Conservation (phyloP, 2,113 vertebrate species). For the Anarrhichthys ocellatus region DNA sequence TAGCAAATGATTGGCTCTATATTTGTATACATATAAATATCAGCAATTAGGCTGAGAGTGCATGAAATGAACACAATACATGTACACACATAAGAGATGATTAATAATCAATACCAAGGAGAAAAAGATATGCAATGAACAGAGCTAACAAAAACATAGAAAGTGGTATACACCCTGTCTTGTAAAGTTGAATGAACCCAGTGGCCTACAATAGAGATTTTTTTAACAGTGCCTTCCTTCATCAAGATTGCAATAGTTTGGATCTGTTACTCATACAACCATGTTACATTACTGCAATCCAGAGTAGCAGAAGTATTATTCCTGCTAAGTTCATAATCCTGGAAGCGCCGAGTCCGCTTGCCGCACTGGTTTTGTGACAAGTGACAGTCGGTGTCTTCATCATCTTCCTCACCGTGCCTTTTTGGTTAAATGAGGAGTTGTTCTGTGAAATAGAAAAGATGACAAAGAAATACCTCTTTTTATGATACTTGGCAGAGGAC, state of each 20-base stretch:
- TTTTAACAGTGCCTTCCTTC: background rate
- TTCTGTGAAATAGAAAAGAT: conserved; percentile 38
- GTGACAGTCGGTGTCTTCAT: conserved; percentile 35
- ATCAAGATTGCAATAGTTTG: background rate
- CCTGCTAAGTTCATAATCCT: conserved; percentile 35
- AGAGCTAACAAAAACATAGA: background rate
- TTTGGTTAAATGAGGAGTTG: fast-evolving
- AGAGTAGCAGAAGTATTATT: conserved; percentile 36
- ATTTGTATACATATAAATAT: background rate
- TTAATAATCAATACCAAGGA: background rate
- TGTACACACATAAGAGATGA: background rate
- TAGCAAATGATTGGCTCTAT: background rate
- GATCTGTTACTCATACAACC: background rate
- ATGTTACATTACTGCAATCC: conserved; percentile 29
- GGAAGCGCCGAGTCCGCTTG: conserved; percentile 2
- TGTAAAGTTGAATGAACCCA: background rate
- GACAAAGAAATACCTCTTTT: background rate
- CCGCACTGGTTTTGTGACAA: conserved; percentile 27
- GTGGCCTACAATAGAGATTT: background rate
- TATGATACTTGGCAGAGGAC: background rate
- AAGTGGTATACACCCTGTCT: background rate
- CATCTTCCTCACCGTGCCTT: conserved; percentile 44
- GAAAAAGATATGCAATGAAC: background rate
- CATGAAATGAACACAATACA: background rate
- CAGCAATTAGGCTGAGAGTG: background rate